Conservation (phyloP, 2,113 vertebrate species). For the Actinemys pallida region DNA sequence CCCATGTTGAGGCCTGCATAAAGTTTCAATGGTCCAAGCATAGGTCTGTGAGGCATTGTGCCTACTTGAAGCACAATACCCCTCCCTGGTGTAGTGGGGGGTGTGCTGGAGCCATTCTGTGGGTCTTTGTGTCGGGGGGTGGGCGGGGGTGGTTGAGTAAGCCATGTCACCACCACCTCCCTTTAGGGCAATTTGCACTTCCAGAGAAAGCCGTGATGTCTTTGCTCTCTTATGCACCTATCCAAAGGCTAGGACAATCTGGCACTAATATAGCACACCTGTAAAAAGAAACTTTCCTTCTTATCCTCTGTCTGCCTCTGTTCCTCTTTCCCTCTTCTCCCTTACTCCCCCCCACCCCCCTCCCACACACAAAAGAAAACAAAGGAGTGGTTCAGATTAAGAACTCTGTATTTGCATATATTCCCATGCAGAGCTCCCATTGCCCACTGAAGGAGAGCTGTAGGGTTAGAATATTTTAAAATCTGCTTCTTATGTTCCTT, state of each 20-base stretch:
- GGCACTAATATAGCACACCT: background rate
- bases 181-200: background rate
- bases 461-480: background rate
- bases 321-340: background rate
- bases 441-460: background rate
- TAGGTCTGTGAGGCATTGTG: background rate
- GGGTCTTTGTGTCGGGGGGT: background rate
- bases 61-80: background rate
- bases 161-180: background rate
- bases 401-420: background rate
- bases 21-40: background rate
- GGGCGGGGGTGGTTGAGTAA: background rate
- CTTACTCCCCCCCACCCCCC: no score
- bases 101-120: background rate
- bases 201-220: background rate
- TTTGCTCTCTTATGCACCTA: background rate
- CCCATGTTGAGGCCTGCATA: background rate
- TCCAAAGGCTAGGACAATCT: background rate
- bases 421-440: background rate
- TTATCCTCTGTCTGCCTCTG: background rate
- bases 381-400: background rate
- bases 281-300: background rate
- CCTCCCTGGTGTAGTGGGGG: accelerated
- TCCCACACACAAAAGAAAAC: no score
- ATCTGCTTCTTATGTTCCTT: background rate